Evolutionary conservation across 2,888 invertebrate species (phyloP).

Genomic region (Panorpa germanica): DNA sequence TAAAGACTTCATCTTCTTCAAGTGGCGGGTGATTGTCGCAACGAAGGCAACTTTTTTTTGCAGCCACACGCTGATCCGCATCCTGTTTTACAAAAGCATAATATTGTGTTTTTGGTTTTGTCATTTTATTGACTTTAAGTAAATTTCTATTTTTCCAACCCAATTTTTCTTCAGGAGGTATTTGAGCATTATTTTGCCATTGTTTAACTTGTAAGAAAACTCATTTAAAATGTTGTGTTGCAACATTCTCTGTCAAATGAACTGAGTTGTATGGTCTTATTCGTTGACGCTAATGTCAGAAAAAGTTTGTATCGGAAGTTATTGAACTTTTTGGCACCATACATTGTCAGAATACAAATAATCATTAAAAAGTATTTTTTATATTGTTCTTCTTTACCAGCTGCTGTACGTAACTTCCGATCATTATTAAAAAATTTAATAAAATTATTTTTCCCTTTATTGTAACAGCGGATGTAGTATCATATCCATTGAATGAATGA

Average conservation of each 20-base stretch:
- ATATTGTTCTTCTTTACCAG: constrained; percentile 12
- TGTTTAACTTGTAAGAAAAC: no score
- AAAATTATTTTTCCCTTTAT: constrained; percentile 11
- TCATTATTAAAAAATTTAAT: constrained; percentile 12
- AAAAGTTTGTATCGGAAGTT: no score
- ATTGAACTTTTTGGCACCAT: no score
- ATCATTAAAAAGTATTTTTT: constrained; percentile 12
- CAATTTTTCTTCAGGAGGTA: constrained; percentile 7
- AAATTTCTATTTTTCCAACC: constrained; percentile 10
- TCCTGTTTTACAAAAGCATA: constrained; percentile 11
- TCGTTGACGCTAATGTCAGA: no score
- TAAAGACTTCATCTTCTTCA: constrained; percentile 11
- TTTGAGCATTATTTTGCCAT: constrained; percentile 7
- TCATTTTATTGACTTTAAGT: constrained; percentile 8
- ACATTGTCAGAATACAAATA: constrained; percentile 12
- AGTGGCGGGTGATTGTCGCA: constrained; percentile 9
- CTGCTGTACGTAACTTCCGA: no score
- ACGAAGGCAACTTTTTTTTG: constrained; percentile 11
- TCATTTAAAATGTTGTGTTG: no score
- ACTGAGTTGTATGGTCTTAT: no score
- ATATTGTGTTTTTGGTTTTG: constrained; percentile 7
- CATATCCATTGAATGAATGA: constrained; percentile 12
- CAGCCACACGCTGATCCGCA: constrained; percentile 11
- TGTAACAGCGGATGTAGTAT: constrained; percentile 11
- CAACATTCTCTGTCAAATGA: no score